Evolutionary conservation across 1,140 invertebrate species (phyloP).

Genomic region (Elymnias hypermnestra): DNA sequence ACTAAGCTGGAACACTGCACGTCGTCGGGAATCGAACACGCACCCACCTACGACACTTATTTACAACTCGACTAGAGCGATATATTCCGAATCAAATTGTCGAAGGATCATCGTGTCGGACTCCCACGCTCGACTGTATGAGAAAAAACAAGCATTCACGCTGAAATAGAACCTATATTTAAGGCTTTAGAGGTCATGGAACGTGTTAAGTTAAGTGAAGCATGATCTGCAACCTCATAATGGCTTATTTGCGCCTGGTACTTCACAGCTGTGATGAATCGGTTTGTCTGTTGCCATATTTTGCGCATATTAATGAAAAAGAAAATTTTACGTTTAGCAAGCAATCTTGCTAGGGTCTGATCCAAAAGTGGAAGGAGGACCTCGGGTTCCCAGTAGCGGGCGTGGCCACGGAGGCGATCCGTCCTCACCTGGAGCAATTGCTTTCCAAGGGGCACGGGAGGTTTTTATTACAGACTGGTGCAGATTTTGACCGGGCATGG

Average conservation of each 20-base stretch:
- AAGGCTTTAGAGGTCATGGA: slow-evolving; percentile 11
- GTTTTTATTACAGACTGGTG: too few relatives aligned
- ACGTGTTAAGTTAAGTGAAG: slow-evolving; percentile 13
- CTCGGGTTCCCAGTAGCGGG: too few relatives aligned
- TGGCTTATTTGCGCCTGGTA: slow-evolving; percentile 45
- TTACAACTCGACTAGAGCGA: slow-evolving; percentile 52
- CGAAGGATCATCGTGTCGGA: slow-evolving; percentile 56
- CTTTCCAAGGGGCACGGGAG: too few relatives aligned
- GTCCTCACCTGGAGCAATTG: too few relatives aligned
- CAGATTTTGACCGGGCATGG: too few relatives aligned
- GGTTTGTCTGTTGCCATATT: slow-evolving; percentile 1
- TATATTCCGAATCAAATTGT: slow-evolving; percentile 67
- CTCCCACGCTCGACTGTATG: slow-evolving; percentile 45
- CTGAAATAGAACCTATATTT: slow-evolving; percentile 34
- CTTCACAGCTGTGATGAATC: slow-evolving; percentile 28
- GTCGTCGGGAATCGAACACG: slow-evolving; percentile 45
- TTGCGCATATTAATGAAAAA: too few relatives aligned
- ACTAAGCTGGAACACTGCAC: slow-evolving; percentile 20
- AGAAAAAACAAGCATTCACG: not conserved
- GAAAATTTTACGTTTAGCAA: too few relatives aligned
- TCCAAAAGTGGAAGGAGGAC: too few relatives aligned
- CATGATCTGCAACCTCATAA: slow-evolving; percentile 60
- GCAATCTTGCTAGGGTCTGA: too few relatives aligned
- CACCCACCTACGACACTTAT: slow-evolving; percentile 55
- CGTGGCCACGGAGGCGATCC: too few relatives aligned